A percentile compares a stretch with the other conserved stretches of the same genome.
phyloP scores from a whole-genome alignment of 2,888 invertebrate species.

The Rhagonycha lutea region DNA sequence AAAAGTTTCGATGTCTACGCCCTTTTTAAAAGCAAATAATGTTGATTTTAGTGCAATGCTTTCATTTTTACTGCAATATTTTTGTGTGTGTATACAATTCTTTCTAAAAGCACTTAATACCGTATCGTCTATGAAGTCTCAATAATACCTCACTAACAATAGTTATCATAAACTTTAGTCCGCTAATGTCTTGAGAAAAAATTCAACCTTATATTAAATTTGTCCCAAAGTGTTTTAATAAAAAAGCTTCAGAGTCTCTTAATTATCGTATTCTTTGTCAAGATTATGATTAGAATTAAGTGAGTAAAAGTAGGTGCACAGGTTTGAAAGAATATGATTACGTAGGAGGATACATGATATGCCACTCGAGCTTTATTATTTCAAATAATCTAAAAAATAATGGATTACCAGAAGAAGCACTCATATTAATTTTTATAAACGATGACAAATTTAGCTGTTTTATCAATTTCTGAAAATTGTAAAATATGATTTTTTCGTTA shows the following conservation, averaged over 20 bases:
- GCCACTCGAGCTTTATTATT: not conserved
- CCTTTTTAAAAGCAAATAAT: too few relatives aligned
- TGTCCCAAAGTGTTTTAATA: not conserved
- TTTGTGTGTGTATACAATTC: too few relatives aligned
- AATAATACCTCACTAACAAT: not conserved
- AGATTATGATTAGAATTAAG: not conserved
- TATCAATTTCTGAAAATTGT: too few relatives aligned
- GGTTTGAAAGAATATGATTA: not conserved
- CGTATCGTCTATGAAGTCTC: not conserved
- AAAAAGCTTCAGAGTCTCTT: not conserved
- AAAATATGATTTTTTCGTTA: too few relatives aligned
- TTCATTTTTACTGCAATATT: too few relatives aligned
- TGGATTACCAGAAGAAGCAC: not conserved
- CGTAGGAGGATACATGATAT: not conserved
- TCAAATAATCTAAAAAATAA: not conserved
- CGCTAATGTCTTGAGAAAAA: not conserved
- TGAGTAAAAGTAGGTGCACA: not conserved
- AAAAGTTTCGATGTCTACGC: too few relatives aligned
- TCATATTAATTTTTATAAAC: not conserved
- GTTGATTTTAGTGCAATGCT: too few relatives aligned
- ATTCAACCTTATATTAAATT: not conserved
- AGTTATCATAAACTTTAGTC: not conserved
- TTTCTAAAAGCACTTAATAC: not conserved
- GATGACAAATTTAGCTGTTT: not conserved
- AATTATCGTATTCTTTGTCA: not conserved